Conservation (phyloP, 2,113 vertebrate species). For the Sylvicapra grimmia region DNA sequence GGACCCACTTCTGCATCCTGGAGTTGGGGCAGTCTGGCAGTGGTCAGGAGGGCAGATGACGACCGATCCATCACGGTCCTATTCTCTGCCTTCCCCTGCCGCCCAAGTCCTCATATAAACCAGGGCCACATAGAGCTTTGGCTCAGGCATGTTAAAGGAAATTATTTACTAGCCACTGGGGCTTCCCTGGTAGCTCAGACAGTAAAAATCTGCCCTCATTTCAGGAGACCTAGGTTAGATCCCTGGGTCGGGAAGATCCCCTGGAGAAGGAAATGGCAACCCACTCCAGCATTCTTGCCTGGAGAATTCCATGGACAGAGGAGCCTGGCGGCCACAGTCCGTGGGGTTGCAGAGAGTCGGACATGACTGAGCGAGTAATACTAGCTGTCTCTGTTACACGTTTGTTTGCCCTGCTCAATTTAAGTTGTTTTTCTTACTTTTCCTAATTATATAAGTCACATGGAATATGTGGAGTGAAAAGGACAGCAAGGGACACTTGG, state of each 20-base stretch:
- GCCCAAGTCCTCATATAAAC: neutral
- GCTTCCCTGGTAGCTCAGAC: neutral
- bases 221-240: neutral
- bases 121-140: neutral
- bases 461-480: neutral
- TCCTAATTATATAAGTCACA: neutral
- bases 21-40: neutral
- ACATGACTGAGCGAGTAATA: neutral
- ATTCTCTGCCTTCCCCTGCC: neutral
- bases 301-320: neutral
- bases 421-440: neutral
- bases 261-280: neutral
- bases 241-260: neutral
- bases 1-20: neutral
- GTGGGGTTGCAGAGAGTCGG: fast-evolving
- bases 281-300: neutral
- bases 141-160: neutral
- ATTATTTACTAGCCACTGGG: neutral
- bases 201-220: neutral
- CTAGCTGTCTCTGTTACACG: neutral
- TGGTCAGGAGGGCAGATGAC: neutral
- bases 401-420: neutral
- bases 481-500: neutral
- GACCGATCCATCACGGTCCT: fast-evolving
- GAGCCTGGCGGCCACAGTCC: neutral